Percentiles rank a stretch among this genome's conserved stretches.
Conservation (phyloP, 92 coral and sea anemone species). For the Actinernus sp. region DNA sequence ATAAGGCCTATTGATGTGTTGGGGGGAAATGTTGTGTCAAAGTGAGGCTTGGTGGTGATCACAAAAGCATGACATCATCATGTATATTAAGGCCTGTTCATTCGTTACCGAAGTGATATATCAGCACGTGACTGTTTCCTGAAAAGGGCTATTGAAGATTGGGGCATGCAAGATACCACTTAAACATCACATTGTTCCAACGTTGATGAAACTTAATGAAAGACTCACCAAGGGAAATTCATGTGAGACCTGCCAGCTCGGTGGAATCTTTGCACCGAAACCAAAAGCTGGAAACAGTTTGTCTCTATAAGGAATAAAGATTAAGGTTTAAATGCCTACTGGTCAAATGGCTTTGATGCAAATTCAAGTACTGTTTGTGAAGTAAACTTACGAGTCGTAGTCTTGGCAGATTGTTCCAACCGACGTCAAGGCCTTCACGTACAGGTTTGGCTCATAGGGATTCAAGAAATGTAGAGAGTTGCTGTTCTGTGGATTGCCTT, state of each 20-base stretch:
- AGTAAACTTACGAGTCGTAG: constrained; percentile 85
- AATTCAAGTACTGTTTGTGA: background rate
- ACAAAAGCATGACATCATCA: no score
- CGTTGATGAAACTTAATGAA: background rate
- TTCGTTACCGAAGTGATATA: no score
- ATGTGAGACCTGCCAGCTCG: constrained; percentile 87
- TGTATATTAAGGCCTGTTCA: no score
- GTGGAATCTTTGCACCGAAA: constrained; percentile 96
- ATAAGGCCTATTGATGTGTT: no score
- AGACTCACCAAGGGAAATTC: constrained; percentile 93
- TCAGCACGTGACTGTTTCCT: no score
- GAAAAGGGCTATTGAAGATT: no score
- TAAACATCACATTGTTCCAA: no score
- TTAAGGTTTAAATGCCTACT: background rate
- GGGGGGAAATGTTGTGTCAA: no score
- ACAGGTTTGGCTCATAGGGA: constrained; percentile 92
- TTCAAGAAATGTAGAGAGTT: constrained; percentile 88
- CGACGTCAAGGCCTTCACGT: constrained; percentile 89
- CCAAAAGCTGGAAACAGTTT: constrained; percentile 98
- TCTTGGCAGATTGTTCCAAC: constrained; percentile 94
- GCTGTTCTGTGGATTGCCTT: constrained; percentile 90
- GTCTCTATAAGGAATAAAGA: constrained; percentile 51
- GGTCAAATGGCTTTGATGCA: background rate
- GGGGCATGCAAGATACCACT: no score
- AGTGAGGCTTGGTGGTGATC: no score